Evolutionary conservation across 2,113 vertebrate genomes (phyloP), one percentile per base, ranked within the genome.

Genomic region (Cololabis saira): DNA sequence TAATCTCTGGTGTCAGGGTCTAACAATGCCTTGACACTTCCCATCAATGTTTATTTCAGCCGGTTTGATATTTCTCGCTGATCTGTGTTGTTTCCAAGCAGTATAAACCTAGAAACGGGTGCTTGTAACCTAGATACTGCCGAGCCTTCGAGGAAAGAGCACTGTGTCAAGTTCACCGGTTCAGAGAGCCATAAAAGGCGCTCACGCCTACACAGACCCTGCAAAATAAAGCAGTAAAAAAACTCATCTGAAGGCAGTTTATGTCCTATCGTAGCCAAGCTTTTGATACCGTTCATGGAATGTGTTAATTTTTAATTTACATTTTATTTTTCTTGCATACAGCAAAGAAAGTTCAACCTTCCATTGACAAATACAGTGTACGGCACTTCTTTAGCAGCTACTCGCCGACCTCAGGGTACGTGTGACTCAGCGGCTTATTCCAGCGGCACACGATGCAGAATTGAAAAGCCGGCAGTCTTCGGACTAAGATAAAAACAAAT

Each of bases 61-160:
- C 53, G 33, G 42, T 33, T 67, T 60, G 33, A 71, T 55, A 22
- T 43, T 55, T 50, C 44, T 45, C 0, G 0, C 11, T 17, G 13
- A 56, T 81, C 49, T 44, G 49, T 70, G 47, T 24, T 49, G 19
- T 61, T 70, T 59, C 14, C 41, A 45, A 22, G 51, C 54, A 27
- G 50, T 37, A 21, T 16, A 52, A 76, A 61, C 45, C 47, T 49
- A 1, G 17, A 74, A 73, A 58, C 14, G 8, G 18, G 16, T 13
- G 21, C 52, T 15, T 55, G 82, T 75, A 76, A 74, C 86, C 74
- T 74, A 81, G 79, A 86, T 82, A 84, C 73, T 0, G 11, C 56
- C 21, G 48, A 85, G 84, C 75, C 80, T 75, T 87, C 56, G 67
- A 87, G 81, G 80, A 78, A 84, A 76, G 54, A 84, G 78, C 67